Conservation (phyloP, 2,888 invertebrate species). For the Nymphalis polychloros region DNA sequence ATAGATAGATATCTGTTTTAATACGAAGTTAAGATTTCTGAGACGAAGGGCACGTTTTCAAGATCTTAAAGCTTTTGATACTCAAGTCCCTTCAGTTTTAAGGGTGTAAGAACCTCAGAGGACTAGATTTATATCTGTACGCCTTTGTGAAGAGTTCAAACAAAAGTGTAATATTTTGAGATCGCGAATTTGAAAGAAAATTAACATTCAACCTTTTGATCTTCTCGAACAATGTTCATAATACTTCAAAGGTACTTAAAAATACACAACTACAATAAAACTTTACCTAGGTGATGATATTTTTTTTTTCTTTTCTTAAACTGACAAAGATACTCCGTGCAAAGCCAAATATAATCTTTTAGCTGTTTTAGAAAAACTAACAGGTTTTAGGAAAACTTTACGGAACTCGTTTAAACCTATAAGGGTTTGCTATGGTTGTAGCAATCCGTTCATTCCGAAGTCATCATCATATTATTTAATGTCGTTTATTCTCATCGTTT, state of each 20-base stretch:
- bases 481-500: no score
- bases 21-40: neutral
- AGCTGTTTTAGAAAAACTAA: no score
- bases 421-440: no score
- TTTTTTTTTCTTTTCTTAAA: no score
- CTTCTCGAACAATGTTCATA: neutral
- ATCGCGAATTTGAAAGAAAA: neutral
- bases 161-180: constrained; percentile 3
- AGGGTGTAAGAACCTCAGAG: constrained; percentile 23
- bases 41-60: constrained; percentile 6
- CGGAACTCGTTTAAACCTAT: no score
- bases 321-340: no score
- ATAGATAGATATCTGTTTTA: neutral
- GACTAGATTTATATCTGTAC: constrained; percentile 31
- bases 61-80: constrained; percentile 28
- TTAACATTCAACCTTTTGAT: constrained; percentile 5
- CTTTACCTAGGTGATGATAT: no score
- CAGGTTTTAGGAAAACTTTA: no score
- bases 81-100: constrained; percentile 24
- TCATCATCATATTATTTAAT: no score
- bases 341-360: no score
- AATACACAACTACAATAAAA: no score
- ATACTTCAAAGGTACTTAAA: neutral
- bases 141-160: constrained; percentile 20
- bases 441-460: no score